phyloP scores from a whole-genome alignment of 2,888 invertebrate genomes.

The Baronia brevicornis region DNA sequence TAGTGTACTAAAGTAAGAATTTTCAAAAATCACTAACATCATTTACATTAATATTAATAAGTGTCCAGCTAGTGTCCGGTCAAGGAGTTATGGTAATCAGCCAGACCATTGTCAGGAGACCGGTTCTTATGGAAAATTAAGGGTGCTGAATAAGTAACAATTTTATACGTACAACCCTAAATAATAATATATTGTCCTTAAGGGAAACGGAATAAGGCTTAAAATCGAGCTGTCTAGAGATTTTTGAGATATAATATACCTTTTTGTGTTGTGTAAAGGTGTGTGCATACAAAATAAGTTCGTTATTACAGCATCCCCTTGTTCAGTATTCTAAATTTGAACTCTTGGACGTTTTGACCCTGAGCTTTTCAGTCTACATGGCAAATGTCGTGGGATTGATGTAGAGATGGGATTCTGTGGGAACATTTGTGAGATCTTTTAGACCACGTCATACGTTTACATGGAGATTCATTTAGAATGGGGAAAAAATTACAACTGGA shows the following conservation, averaged over 20 bases:
- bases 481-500: too few relatives aligned
- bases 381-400: conserved; percentile 58
- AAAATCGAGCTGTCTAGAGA: conserved; percentile 20
- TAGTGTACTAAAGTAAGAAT: conserved; percentile 35
- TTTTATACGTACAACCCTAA: conserved; percentile 10
- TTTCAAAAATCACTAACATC: conserved; percentile 31
- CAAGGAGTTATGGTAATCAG: conserved; percentile 73
- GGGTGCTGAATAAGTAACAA: conserved; percentile 50
- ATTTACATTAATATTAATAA: conserved; percentile 66
- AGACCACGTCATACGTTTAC: too few relatives aligned
- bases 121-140: conserved; percentile 63
- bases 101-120: conserved; percentile 56
- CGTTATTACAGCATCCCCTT: conserved; percentile 62
- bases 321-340: conserved; percentile 46
- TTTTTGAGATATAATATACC: conserved; percentile 16
- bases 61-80: conserved; percentile 54
- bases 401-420: conserved; percentile 52
- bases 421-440: conserved; percentile 30
- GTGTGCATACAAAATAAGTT: conserved; percentile 66
- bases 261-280: conserved; percentile 48
- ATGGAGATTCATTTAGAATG: too few relatives aligned
- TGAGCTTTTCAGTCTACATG: conserved; percentile 42
- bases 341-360: conserved; percentile 62
- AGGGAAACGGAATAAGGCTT: conserved; percentile 21
- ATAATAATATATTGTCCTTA: conserved; percentile 18